phyloP scores from a whole-genome alignment of 2,797 vertebrate genomes.

The Paedocypris micromegethes region DNA sequence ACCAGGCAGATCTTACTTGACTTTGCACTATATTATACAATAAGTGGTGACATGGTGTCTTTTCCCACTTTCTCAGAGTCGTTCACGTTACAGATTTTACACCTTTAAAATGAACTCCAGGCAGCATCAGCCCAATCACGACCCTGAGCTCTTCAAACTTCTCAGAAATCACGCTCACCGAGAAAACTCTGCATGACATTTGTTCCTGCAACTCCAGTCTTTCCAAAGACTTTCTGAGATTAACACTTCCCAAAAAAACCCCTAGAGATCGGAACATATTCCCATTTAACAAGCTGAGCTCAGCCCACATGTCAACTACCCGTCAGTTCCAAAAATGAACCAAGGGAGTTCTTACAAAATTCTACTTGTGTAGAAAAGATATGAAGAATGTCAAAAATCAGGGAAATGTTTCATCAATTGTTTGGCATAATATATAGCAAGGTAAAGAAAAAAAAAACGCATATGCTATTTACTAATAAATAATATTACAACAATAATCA shows the following conservation, averaged over 20 bases:
- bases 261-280: neutral
- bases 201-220: constrained; percentile 3
- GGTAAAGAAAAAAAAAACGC: too few species aligned
- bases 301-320: neutral
- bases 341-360: too few species aligned
- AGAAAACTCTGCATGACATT: neutral
- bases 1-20: too few species aligned
- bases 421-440: too few species aligned
- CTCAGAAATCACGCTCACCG: neutral
- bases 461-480: too few species aligned
- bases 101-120: constrained; percentile 1
- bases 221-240: neutral
- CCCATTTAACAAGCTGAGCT: constrained; percentile 1
- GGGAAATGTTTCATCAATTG: too few species aligned
- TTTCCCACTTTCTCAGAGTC: neutral
- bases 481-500: too few species aligned
- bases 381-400: too few species aligned
- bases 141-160: neutral
- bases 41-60: neutral
- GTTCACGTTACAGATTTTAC: neutral
- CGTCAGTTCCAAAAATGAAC: neutral
- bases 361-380: too few species aligned
- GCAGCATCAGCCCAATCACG: neutral
- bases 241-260: neutral
- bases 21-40: too few species aligned